Evolutionary conservation across 1,140 invertebrate species (phyloP).

Genomic region (Drosophila fuyamai): DNA sequence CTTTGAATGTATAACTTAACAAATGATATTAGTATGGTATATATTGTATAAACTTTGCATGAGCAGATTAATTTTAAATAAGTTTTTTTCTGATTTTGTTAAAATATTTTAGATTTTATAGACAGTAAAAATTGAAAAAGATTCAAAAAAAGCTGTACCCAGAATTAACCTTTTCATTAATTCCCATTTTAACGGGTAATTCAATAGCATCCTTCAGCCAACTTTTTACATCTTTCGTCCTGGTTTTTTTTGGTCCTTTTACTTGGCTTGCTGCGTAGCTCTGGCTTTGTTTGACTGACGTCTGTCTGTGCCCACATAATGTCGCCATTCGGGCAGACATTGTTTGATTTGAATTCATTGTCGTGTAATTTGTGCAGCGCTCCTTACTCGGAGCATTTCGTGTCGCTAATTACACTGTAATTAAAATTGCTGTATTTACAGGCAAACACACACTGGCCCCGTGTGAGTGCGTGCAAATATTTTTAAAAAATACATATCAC

Average conservation of each 20-base stretch:
- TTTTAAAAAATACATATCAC: constrained; percentile 54
- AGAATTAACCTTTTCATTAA: no score
- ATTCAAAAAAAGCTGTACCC: no score
- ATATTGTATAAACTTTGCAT: no score
- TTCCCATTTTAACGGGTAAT: constrained; percentile 4
- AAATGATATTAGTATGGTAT: no score
- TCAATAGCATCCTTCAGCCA: neutral
- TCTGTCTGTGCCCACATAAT: constrained; percentile 74
- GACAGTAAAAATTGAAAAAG: no score
- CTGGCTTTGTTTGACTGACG: constrained; percentile 32
- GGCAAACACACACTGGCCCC: constrained; percentile 30
- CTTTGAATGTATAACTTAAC: no score
- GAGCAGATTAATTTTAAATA: no score
- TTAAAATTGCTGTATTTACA: constrained; percentile 77
- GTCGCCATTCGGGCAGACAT: constrained; percentile 68
- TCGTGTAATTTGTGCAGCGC: constrained; percentile 66
- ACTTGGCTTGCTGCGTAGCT: constrained; percentile 8
- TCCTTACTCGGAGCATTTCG: constrained; percentile 48
- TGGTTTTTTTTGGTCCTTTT: constrained; percentile 3
- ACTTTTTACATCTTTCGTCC: no score
- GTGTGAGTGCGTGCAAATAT: constrained; percentile 75
- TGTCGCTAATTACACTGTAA: constrained; percentile 82
- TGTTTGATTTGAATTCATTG: constrained; percentile 82
- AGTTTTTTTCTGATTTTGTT: no score
- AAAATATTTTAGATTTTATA: no score